Evolutionary conservation across 2,797 vertebrate genomes (phyloP), one percentile per base, ranked within the genome.

Genomic region (Odontamblyopus lacepedii): DNA sequence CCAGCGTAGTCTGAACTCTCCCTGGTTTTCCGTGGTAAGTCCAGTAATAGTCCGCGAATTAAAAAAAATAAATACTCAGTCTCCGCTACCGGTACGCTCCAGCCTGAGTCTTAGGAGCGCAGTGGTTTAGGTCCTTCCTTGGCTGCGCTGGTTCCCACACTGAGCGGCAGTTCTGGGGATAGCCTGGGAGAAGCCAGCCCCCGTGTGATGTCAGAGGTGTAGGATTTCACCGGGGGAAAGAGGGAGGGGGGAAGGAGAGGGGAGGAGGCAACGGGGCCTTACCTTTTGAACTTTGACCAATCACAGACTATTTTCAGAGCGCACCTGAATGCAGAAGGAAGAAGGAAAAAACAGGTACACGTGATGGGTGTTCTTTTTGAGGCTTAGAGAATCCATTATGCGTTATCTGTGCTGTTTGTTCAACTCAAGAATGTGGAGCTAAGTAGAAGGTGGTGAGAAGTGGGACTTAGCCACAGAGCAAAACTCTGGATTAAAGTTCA

Each of bases 121-220:
- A 74, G 87, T 79, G 75, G 87, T 82, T 83, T 69, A 57, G 89
- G 87, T 90, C 91, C 90, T 89, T 88, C 85, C 79, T 83, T 85
- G 89, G 83, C 90, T 84, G 81, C 78, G 92, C 89, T 88, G 83
- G 87, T 89, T 92, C 92, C 91, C 91, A 89, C 83, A 93, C 91
- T 92, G 89, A 91, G 83, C 69, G 29, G 76, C 82, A 66, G 84
- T 77, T 80, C 69, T 48, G 48, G 86, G 83, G 78, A 81, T 83
- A 78, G 81, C 82, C 82, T 50, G 75, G 72, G 81, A 84, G 84
- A 91, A 91, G 92, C 91, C 90, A 91, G 67, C 88, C 88, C 85
- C 84, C 86, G 26, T 64, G 89, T 93, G 91, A 93, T 91, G 92
- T 93, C 94, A 94, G 80, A 50, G 81, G 91, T 92, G 89, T 93